Conservation (phyloP, 2,888 invertebrate genomes). For the Drosophila incognita region DNA sequence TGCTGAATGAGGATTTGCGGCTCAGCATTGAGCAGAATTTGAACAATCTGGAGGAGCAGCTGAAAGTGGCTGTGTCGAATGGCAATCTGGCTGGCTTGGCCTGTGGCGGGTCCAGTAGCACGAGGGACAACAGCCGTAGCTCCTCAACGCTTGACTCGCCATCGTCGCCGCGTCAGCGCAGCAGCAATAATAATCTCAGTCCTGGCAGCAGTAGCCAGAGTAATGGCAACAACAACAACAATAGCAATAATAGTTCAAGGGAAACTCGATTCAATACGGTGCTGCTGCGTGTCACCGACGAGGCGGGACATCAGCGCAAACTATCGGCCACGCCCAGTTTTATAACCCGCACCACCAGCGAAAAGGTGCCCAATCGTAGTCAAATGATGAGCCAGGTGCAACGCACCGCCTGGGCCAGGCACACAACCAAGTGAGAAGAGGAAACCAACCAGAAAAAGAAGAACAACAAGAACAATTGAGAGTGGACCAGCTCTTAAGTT, state of each 20-base stretch:
- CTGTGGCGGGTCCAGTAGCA: constrained; percentile 67
- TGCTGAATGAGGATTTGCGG: constrained; percentile 80
- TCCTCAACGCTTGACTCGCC: constrained; percentile 80
- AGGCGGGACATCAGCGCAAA: constrained; percentile 85
- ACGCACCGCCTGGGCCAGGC: constrained; percentile 93
- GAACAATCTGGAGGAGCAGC: constrained; percentile 86
- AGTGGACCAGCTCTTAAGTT: constrained; percentile 39
- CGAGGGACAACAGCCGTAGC: constrained; percentile 79
- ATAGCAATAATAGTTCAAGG: constrained; percentile 47
- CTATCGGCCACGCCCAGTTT: constrained; percentile 87
- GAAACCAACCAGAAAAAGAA: background rate
- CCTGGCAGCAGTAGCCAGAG: constrained; percentile 61
- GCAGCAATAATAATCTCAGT: constrained; percentile 70
- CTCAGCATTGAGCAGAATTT: constrained; percentile 85
- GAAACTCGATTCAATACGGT: constrained; percentile 85
- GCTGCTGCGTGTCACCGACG: constrained; percentile 87
- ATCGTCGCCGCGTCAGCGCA: constrained; percentile 64
- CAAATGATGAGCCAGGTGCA: constrained; percentile 94
- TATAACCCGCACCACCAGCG: constrained; percentile 92
- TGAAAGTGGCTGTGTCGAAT: constrained; percentile 86
- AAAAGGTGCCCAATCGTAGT: constrained; percentile 93
- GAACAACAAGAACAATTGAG: constrained; percentile 6
- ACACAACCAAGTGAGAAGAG: constrained; percentile 90
- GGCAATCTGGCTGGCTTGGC: constrained; percentile 82
- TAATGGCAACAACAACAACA: constrained; percentile 47